Evolutionary conservation across 2,888 invertebrate genomes (phyloP).

Genomic region (Polietes domitor): DNA sequence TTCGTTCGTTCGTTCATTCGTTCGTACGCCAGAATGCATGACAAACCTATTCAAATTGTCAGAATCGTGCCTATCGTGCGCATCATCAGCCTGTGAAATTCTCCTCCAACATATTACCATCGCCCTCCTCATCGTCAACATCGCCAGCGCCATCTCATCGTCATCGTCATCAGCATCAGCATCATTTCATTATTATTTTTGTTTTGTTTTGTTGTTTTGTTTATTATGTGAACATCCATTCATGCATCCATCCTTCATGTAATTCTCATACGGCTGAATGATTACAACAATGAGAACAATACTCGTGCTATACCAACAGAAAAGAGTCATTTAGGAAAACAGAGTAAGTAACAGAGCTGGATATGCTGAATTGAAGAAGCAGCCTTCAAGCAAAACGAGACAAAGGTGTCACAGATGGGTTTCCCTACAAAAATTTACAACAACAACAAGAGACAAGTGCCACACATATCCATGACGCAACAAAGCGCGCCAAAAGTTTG

Average conservation of each 20-base stretch:
- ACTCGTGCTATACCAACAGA: not conserved
- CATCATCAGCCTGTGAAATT: slow-evolving; percentile 64
- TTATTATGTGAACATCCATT: slow-evolving; percentile 1
- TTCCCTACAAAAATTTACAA: too few species aligned
- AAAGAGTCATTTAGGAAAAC: slow-evolving; percentile 1
- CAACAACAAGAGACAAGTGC: too few species aligned
- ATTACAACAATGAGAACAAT: slow-evolving; percentile 54
- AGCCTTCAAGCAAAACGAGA: too few species aligned
- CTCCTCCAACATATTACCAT: slow-evolving; percentile 21
- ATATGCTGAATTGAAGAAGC: not conserved
- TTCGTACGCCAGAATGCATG: slow-evolving; percentile 56
- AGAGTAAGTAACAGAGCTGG: not conserved
- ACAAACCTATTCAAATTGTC: slow-evolving; percentile 67
- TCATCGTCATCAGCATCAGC: not conserved
- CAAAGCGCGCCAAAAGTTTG: too few species aligned
- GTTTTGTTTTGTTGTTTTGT: too few species aligned
- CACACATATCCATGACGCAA: too few species aligned
- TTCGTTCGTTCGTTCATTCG: not conserved
- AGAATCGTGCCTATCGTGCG: slow-evolving; percentile 66
- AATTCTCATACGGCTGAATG: slow-evolving; percentile 56
- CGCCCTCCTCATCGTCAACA: slow-evolving; percentile 28
- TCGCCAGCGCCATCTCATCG: not conserved
- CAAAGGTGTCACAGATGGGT: too few species aligned
- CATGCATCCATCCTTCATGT: slow-evolving; percentile 44
- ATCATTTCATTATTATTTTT: slow-evolving; percentile 18